phyloP scores from a whole-genome alignment of 1,140 invertebrate genomes.

The Ceratosolen fusciceps region DNA sequence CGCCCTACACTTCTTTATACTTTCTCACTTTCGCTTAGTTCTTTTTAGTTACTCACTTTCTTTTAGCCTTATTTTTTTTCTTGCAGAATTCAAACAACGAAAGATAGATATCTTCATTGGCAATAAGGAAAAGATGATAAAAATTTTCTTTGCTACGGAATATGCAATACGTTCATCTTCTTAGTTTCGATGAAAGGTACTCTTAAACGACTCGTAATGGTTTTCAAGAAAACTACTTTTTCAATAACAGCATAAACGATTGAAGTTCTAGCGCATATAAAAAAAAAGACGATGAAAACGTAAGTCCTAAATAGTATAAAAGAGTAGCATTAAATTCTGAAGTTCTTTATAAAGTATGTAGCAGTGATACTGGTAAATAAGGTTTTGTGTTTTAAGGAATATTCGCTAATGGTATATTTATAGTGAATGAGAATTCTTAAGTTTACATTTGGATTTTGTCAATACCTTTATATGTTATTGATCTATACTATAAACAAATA shows the following conservation, averaged over 20 bases:
- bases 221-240: conserved; percentile 33
- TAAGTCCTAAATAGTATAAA: not conserved
- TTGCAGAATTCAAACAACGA: conserved; percentile 29
- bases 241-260: conserved; percentile 34
- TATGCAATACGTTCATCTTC: not conserved
- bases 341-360: not conserved
- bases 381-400: too few relatives aligned
- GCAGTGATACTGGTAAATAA: too few relatives aligned
- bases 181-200: conserved; percentile 38
- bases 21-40: not conserved
- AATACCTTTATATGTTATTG: too few relatives aligned
- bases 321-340: conserved; percentile 7
- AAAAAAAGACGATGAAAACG: not conserved
- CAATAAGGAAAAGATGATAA: conserved; percentile 55
- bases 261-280: not conserved
- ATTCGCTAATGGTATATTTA: too few relatives aligned
- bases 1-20: too few relatives aligned
- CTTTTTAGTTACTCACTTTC: not conserved
- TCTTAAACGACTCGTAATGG: conserved; percentile 49
- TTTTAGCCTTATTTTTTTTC: not conserved
- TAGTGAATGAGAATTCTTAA: too few relatives aligned
- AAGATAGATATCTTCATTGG: conserved; percentile 57
- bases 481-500: too few relatives aligned
- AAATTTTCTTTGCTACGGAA: conserved; percentile 1
- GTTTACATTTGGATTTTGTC: too few relatives aligned